Conservation (phyloP, 37 sponge, comb jelly and placozoan genomes). For the Theonella swinhoei region DNA sequence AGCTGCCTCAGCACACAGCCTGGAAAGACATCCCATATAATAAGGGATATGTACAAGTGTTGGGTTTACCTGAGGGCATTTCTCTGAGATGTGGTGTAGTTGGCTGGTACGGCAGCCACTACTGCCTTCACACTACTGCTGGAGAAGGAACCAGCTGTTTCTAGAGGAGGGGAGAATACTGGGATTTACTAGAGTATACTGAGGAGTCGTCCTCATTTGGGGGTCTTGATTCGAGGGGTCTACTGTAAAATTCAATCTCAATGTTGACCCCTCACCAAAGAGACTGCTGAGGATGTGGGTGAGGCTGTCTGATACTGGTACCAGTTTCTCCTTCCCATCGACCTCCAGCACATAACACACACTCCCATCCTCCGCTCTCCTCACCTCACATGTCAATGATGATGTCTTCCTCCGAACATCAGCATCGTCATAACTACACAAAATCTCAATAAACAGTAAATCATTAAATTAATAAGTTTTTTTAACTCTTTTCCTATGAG, state of each 20-base stretch:
- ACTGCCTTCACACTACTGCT: neutral
- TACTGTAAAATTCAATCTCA: no score
- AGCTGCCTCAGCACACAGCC: conserved; percentile 10
- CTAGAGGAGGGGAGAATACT: neutral
- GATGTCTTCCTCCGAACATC: neutral
- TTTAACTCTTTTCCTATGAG: conserved; percentile 8
- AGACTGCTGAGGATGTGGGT: neutral
- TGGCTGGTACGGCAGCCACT: conserved; percentile 1
- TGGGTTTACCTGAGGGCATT: neutral
- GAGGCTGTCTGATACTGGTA: neutral
- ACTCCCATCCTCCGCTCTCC: neutral
- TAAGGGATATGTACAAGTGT: neutral
- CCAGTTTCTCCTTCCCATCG: neutral
- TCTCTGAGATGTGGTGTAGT: neutral
- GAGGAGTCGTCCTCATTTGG: neutral
- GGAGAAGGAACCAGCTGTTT: neutral
- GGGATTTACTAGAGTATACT: neutral
- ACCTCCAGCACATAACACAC: neutral
- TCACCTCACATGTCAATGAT: neutral
- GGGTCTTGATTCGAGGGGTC: no score
- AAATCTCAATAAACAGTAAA: neutral
- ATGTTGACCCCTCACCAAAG: no score
- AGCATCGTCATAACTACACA: neutral
- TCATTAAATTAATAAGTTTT: neutral
- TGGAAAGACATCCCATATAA: neutral